A percentile compares a stretch with the other conserved stretches of the same genome.
Conservation (phyloP, 2,113 vertebrate genomes). For the Zonotrichia leucophrys region DNA sequence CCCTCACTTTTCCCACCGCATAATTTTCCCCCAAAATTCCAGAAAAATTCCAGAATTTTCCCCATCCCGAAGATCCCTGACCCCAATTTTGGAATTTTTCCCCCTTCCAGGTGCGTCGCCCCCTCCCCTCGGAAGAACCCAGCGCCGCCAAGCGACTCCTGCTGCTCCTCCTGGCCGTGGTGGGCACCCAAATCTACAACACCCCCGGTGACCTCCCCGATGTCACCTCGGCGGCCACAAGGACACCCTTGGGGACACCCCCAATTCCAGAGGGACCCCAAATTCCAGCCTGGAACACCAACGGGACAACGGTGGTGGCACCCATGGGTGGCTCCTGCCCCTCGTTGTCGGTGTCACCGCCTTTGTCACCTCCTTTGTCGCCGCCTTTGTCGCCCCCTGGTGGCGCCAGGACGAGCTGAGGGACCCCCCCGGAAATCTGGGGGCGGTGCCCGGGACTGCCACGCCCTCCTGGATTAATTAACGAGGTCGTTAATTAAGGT, state of each 20-base stretch:
- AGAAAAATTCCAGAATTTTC: neutral
- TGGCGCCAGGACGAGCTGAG: neutral
- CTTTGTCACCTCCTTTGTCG: no score
- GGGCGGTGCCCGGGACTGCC: neutral
- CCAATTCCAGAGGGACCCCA: neutral
- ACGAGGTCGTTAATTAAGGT: neutral
- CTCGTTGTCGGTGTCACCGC: neutral
- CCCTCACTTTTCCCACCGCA: neutral
- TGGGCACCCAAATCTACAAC: neutral
- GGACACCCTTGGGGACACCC: neutral
- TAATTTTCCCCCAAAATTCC: no score
- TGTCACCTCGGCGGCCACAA: neutral
- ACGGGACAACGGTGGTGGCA: neutral
- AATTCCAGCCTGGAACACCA: neutral
- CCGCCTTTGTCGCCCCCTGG: neutral
- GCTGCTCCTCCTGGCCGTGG: neutral
- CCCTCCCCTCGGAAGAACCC: neutral
- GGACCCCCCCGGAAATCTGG: neutral
- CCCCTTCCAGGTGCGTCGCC: neutral
- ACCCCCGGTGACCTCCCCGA: neutral
- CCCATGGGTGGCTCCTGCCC: neutral
- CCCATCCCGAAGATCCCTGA: constrained; percentile 41
- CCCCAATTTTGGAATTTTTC: neutral
- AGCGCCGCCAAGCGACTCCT: neutral
- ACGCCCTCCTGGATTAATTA: neutral